Conservation (phyloP, 2,888 invertebrate species). For the Meganola albula region DNA sequence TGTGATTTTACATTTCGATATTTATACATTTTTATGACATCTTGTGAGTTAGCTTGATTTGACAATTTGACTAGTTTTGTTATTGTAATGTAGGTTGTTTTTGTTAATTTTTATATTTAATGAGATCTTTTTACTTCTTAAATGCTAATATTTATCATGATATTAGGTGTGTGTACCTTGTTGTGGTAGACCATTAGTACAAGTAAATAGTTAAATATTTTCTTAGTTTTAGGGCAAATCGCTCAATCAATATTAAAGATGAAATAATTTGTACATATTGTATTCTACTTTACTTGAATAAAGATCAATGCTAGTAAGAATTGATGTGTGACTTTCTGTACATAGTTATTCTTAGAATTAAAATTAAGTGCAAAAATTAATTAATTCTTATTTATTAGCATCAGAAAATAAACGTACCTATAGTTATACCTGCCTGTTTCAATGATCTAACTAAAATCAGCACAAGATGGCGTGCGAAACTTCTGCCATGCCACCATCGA, state of each 20-base stretch:
- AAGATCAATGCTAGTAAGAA: slow-evolving; percentile 18
- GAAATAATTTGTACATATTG: slow-evolving; percentile 25
- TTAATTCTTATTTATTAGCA: too few relatives aligned
- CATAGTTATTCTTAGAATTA: too few relatives aligned
- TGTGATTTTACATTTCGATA: not conserved
- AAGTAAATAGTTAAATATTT: slow-evolving; percentile 19
- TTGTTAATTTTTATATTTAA: slow-evolving; percentile 13
- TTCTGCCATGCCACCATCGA: too few relatives aligned
- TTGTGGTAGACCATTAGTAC: slow-evolving; percentile 17
- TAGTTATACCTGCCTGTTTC: too few relatives aligned
- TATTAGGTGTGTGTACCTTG: slow-evolving; percentile 12
- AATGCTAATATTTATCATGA: slow-evolving; percentile 17
- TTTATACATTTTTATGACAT: not conserved
- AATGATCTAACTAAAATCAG: too few relatives aligned
- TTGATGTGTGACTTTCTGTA: too few relatives aligned
- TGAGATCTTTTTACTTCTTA: slow-evolving; percentile 14
- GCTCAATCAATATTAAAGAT: slow-evolving; percentile 25
- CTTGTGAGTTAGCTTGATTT: slow-evolving; percentile 2
- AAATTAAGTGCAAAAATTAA: too few relatives aligned
- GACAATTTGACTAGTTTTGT: slow-evolving; percentile 9
- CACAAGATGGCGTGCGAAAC: too few relatives aligned
- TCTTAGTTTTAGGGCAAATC: slow-evolving; percentile 25
- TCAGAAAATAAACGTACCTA: too few relatives aligned
- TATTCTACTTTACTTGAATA: slow-evolving; percentile 25
- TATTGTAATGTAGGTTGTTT: slow-evolving; percentile 17